A percentile compares a stretch with the other conserved stretches of the same genome.
phyloP scores from a whole-genome alignment of 2,888 invertebrate genomes.

The Trachelus troglodyta region DNA sequence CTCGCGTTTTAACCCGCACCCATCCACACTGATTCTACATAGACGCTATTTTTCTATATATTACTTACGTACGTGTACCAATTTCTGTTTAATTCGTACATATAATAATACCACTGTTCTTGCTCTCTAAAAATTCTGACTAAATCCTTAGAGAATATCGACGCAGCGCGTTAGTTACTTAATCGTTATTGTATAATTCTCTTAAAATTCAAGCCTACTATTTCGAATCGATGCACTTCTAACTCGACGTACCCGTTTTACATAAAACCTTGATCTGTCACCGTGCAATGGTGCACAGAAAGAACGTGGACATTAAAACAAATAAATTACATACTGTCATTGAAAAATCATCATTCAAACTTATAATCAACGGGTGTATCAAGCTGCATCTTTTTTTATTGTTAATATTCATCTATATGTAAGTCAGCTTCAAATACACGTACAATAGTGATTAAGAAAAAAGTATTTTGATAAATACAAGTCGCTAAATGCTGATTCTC shows the following conservation, averaged over 20 bases:
- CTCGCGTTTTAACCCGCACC: conserved; percentile 41
- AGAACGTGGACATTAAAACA: not conserved
- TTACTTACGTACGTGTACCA: not conserved
- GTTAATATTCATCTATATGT: not conserved
- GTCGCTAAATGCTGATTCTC: not conserved
- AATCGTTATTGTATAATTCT: not conserved
- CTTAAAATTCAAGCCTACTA: not conserved
- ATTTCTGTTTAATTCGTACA: not conserved
- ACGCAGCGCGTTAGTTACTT: not conserved
- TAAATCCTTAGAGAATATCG: not conserved
- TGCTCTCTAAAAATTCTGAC: not conserved
- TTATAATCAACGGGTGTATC: not conserved
- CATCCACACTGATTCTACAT: conserved; percentile 29
- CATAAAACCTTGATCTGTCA: not conserved
- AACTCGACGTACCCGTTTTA: not conserved
- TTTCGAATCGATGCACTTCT: not conserved
- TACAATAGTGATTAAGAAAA: not conserved
- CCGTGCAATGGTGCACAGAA: not conserved
- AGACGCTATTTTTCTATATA: conserved; percentile 11
- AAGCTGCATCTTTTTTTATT: not conserved
- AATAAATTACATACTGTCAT: not conserved
- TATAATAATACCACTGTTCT: not conserved
- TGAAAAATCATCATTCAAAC: not conserved
- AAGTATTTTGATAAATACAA: not conserved
- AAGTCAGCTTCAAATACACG: not conserved